Percentiles rank a stretch among this genome's conserved stretches.
phyloP scores from a whole-genome alignment of 2,888 invertebrate genomes.

The Apodemia duryi region DNA sequence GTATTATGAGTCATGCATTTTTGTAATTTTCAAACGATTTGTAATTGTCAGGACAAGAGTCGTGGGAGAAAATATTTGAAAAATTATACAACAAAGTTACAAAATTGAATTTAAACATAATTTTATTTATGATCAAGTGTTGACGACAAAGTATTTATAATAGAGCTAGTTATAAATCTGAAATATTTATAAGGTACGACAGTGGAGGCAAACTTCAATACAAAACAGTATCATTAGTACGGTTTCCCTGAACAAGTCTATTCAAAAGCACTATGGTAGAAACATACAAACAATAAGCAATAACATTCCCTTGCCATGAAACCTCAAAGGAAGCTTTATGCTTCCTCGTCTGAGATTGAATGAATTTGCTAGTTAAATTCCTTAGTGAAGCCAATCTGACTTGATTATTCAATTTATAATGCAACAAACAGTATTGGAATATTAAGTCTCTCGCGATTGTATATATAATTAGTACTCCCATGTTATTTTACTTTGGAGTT shows the following conservation, averaged over 20 bases:
- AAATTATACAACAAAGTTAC: too few species aligned
- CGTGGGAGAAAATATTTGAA: too few species aligned
- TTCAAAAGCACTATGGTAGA: background rate
- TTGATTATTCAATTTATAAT: constrained; percentile 8
- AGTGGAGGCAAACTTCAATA: background rate
- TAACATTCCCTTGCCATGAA: constrained; percentile 2
- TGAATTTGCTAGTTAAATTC: constrained; percentile 9
- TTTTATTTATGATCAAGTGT: too few species aligned
- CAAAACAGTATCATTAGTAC: background rate
- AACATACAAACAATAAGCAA: constrained; percentile 11
- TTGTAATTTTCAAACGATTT: too few species aligned
- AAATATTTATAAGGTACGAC: too few species aligned
- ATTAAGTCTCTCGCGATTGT: background rate
- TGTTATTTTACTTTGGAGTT: background rate
- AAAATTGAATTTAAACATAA: too few species aligned
- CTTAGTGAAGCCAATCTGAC: background rate
- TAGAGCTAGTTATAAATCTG: too few species aligned
- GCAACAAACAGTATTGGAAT: constrained; percentile 5
- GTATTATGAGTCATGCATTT: too few species aligned
- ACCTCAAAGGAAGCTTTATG: constrained; percentile 8
- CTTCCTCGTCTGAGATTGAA: constrained; percentile 7
- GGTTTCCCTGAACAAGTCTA: background rate
- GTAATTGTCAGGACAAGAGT: too few species aligned
- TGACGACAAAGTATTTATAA: too few species aligned
- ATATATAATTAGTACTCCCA: background rate